phyloP scores from a whole-genome alignment of 2,888 invertebrate genomes.

The Gastrophysa polygoni region DNA sequence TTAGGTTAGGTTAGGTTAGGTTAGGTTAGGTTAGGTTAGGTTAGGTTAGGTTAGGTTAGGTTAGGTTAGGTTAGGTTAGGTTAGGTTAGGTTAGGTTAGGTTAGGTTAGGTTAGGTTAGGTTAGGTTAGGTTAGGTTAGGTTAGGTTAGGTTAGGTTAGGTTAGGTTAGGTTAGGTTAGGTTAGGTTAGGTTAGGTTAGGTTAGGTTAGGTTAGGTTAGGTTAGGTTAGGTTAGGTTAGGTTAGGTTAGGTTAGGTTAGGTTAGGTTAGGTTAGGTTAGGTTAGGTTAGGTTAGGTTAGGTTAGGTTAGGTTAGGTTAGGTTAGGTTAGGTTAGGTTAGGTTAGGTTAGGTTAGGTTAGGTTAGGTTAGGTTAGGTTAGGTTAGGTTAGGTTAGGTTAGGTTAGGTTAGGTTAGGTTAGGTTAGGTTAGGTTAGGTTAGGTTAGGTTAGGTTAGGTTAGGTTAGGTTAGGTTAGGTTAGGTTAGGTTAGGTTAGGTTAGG shows the following conservation, averaged over 20 bases:
- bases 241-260: conserved; percentile 11
- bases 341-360: conserved; percentile 11
- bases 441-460: conserved; percentile 11
- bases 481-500: conserved; percentile 11
- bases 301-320: conserved; percentile 10
- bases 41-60: too few species aligned
- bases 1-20: too few species aligned
- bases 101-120: too few species aligned
- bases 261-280: conserved; percentile 10
- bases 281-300: conserved; percentile 11
- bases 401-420: conserved; percentile 10
- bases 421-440: conserved; percentile 11
- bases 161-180: conserved; percentile 9
- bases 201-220: conserved; percentile 9
- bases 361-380: conserved; percentile 10
- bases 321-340: conserved; percentile 11
- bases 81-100: too few species aligned
- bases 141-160: conserved; percentile 5
- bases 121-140: conserved; percentile 12
- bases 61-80: too few species aligned
- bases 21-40: too few species aligned
- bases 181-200: conserved; percentile 5
- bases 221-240: conserved; percentile 11
- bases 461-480: conserved; percentile 10
- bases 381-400: conserved; percentile 11